Evolutionary conservation across 2,797 vertebrate genomes (phyloP).

Genomic region (Pipistrellus pipistrellus): DNA sequence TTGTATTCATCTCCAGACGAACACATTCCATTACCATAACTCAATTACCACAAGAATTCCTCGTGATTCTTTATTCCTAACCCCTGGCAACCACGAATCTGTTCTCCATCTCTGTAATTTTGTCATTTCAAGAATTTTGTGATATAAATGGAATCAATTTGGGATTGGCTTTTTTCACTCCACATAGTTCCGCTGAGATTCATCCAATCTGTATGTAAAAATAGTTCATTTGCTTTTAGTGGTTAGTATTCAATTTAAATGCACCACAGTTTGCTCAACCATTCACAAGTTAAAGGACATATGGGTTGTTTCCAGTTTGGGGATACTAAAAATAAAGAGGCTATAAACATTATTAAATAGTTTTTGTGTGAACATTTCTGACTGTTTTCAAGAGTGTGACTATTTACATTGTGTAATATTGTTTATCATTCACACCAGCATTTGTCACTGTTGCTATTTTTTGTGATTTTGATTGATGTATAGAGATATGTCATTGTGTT

Average conservation of each 20-base stretch:
- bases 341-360: neutral
- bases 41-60: neutral
- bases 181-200: neutral
- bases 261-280: neutral
- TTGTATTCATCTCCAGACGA: neutral
- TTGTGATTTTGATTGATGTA: neutral
- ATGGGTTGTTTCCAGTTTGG: neutral
- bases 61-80: neutral
- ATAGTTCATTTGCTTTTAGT: neutral
- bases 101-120: neutral
- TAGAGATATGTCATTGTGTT: neutral
- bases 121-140: conserved; percentile 27
- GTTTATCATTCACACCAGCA: neutral
- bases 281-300: neutral
- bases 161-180: neutral
- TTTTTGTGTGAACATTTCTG: neutral
- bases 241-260: conserved; percentile 1
- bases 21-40: neutral
- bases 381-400: neutral
- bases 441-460: neutral
- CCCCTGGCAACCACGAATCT: neutral
- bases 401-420: neutral
- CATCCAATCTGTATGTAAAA: neutral
- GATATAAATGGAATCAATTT: neutral
- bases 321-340: neutral